Percentiles rank a stretch among this genome's conserved stretches.
phyloP scores from a whole-genome alignment of 2,113 vertebrate species.

The Tiliqua scincoides region DNA sequence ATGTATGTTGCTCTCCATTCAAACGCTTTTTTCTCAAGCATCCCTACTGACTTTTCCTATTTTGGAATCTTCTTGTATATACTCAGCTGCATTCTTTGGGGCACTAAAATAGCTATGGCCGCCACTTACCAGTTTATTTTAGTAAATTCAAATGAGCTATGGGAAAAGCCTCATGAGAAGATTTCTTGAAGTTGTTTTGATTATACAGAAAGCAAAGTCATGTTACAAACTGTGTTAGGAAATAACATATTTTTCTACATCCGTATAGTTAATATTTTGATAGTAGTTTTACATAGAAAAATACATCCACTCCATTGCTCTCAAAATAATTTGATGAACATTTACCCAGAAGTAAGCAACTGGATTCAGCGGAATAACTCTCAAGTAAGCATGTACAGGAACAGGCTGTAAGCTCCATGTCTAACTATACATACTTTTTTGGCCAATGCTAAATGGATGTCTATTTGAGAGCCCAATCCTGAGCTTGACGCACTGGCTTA shows the following conservation, averaged over 20 bases:
- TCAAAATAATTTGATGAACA: not conserved
- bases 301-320: not conserved
- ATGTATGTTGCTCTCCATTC: not conserved
- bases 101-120: not conserved
- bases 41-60: not conserved
- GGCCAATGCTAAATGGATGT: not conserved
- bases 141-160: not conserved
- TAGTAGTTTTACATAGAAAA: not conserved
- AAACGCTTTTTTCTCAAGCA: not conserved
- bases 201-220: constrained; percentile 7
- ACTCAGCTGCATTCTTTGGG: not conserved
- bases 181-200: constrained; percentile 3
- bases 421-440: not conserved
- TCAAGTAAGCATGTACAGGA: not conserved
- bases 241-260: not conserved
- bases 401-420: not conserved
- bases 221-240: not conserved
- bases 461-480: no score
- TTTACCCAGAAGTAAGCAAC: not conserved
- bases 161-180: not conserved
- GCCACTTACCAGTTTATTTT: not conserved
- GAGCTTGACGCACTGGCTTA: no score
- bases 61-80: not conserved
- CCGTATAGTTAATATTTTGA: not conserved
- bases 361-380: not conserved